phyloP scores from a whole-genome alignment of 2,888 invertebrate species.

The Mylabris sibirica region DNA sequence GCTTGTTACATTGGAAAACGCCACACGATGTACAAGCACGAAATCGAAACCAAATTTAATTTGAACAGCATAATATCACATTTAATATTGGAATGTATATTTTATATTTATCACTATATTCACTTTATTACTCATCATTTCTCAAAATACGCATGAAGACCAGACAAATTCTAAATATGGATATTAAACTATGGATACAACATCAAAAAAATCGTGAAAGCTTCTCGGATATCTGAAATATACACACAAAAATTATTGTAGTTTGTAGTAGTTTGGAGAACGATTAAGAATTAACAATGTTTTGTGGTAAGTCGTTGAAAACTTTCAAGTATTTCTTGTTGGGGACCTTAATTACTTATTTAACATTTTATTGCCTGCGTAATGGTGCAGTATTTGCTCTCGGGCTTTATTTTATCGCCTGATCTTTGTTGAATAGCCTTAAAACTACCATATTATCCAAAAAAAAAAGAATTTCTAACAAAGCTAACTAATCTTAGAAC shows the following conservation, averaged over 20 bases:
- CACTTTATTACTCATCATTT: neutral
- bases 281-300: conserved; percentile 38
- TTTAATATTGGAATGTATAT: conserved; percentile 26
- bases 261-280: neutral
- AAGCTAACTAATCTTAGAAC: conserved; percentile 45
- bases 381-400: conserved; percentile 47
- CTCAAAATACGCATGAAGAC: neutral
- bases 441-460: conserved; percentile 44
- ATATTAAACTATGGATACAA: too few relatives aligned
- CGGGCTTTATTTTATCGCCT: conserved; percentile 47
- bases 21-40: conserved; percentile 34
- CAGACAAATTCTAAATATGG: neutral
- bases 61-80: conserved; percentile 35
- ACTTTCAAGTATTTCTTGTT: conserved; percentile 51
- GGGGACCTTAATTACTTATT: conserved; percentile 54
- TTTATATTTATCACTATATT: neutral
- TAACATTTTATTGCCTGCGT: conserved; percentile 56
- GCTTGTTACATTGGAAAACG: conserved; percentile 50
- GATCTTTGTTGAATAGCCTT: conserved; percentile 44
- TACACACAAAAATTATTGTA: neutral
- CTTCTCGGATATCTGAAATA: too few relatives aligned
- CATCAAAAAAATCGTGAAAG: too few relatives aligned
- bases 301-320: conserved; percentile 45
- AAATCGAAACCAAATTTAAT: conserved; percentile 44
- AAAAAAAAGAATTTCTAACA: conserved; percentile 39